phyloP scores from a whole-genome alignment of 2,888 invertebrate species.

The Xestia sexstrigata region DNA sequence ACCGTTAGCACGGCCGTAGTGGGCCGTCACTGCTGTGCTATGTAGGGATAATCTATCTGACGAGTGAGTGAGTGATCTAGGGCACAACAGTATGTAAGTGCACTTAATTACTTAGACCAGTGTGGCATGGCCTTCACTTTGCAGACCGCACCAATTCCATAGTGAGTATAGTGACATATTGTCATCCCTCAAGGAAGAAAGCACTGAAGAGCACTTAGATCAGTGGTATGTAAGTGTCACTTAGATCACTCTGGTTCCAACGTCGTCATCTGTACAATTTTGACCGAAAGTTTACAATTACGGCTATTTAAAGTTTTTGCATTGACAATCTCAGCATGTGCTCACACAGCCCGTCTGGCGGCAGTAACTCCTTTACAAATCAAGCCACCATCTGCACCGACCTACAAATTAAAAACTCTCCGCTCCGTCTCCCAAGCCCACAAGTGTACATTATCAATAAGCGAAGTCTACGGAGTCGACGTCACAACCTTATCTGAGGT shows the following conservation, averaged over 20 bases:
- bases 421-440: slow-evolving; percentile 40
- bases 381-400: slow-evolving; percentile 9
- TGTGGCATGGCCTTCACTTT: no score
- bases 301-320: neutral
- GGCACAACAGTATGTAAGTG: no score
- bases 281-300: neutral
- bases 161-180: no score
- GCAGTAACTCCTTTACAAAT: neutral
- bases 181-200: no score
- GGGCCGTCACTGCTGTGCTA: neutral
- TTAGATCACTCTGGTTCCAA: no score
- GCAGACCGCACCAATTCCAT: no score
- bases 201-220: no score
- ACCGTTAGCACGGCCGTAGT: neutral
- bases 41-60: neutral
- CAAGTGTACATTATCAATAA: slow-evolving; percentile 51
- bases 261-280: neutral
- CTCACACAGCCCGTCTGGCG: no score
- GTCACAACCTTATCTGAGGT: slow-evolving; percentile 71
- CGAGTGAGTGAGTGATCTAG: no score
- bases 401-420: slow-evolving; percentile 47
- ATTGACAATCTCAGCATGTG: neutral
- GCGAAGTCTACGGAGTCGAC: slow-evolving; percentile 57
- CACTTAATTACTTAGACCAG: no score
- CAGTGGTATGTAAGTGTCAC: no score